A percentile compares a stretch with the other conserved stretches of the same genome.
These are phyloP conservation scores for Drosophila yooni DNA, from an alignment of 2,888 invertebrate species.

Conservation along the genomic window DNA sequence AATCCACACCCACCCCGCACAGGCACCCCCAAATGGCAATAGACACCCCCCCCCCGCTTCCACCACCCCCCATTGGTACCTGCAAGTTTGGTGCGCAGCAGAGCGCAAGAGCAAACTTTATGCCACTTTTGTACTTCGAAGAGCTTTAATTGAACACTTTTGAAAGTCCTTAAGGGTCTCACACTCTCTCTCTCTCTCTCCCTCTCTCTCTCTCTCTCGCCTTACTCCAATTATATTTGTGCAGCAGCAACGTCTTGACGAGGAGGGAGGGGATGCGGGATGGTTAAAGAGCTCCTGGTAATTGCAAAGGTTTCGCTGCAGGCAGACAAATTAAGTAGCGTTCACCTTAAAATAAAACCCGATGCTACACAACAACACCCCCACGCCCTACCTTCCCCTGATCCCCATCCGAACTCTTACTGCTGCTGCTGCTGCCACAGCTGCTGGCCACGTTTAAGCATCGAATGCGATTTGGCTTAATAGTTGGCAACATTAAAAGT, in stretches of 20 bases:
- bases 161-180: constrained; percentile 73
- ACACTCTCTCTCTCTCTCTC: background rate
- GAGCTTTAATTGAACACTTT: constrained; percentile 78
- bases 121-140: constrained; percentile 74
- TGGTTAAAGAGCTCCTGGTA: constrained; percentile 34
- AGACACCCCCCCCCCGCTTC: background rate
- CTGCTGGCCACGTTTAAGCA: constrained; percentile 40
- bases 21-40: background rate
- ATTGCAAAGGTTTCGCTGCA: constrained; percentile 71
- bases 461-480: constrained; percentile 63
- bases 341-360: constrained; percentile 9
- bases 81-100: constrained; percentile 66
- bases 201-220: background rate
- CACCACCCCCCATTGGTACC: background rate
- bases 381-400: background rate
- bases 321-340: constrained; percentile 76
- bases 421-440: background rate
- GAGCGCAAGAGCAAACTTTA: constrained; percentile 71
- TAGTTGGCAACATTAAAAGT: constrained; percentile 52
- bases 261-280: background rate
- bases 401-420: background rate
- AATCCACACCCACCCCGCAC: background rate
- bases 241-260: background rate
- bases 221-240: constrained; percentile 51
- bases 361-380: background rate